Evolutionary conservation across 2,888 invertebrate genomes (phyloP).

Genomic region (Limenitis camilla): DNA sequence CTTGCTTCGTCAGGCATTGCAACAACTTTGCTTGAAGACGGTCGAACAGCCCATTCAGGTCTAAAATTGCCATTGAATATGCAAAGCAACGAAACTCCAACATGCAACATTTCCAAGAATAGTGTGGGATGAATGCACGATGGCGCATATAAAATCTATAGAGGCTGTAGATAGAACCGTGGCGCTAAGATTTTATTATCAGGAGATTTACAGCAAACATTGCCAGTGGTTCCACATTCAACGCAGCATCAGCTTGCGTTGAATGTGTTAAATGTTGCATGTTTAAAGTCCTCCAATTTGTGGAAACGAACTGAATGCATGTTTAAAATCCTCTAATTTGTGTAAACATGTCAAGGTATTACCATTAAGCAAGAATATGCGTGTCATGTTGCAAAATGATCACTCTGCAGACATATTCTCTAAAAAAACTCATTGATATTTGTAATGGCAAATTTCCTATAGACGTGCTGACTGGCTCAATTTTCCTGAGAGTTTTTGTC

Average conservation of each 20-base stretch:
- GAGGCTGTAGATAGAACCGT: slow-evolving; percentile 24
- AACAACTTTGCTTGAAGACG: slow-evolving; percentile 22
- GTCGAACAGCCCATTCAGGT: slow-evolving; percentile 25
- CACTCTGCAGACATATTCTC: slow-evolving; percentile 24
- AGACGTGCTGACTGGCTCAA: slow-evolving; percentile 23
- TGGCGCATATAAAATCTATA: slow-evolving; percentile 24
- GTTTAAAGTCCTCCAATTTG: no score
- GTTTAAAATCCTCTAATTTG: slow-evolving; percentile 32
- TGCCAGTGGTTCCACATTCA: slow-evolving; percentile 35
- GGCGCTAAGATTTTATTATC: slow-evolving; percentile 33
- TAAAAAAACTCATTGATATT: slow-evolving; percentile 26
- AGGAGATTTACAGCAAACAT: slow-evolving; percentile 39
- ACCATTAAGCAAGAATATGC: slow-evolving; percentile 24
- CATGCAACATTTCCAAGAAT: slow-evolving; percentile 14
- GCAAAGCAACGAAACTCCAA: slow-evolving; percentile 23
- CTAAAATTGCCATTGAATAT: slow-evolving; percentile 26
- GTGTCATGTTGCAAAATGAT: slow-evolving; percentile 25
- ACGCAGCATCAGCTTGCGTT: no score
- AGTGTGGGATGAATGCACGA: slow-evolving; percentile 26
- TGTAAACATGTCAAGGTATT: slow-evolving; percentile 29
- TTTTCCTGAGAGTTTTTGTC: slow-evolving; percentile 22
- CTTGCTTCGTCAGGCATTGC: slow-evolving; percentile 25
- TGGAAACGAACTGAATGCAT: slow-evolving; percentile 40
- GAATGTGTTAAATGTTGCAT: no score
- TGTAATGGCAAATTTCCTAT: slow-evolving; percentile 27